These are phyloP conservation scores for Drosophila cognata DNA, from an alignment of 2,888 invertebrate species.

Conservation along the genomic window DNA sequence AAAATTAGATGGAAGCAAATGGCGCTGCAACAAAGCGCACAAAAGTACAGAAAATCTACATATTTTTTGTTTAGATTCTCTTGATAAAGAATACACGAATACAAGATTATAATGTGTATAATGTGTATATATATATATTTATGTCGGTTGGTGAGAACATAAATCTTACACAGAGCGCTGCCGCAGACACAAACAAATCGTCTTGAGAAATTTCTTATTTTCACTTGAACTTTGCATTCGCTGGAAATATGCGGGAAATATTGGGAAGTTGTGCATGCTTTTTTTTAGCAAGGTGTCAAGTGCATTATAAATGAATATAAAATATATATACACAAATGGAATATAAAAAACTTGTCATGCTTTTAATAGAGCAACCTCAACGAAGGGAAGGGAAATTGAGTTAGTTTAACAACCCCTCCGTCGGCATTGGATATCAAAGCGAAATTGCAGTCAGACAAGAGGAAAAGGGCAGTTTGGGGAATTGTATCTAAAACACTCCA, in stretches of 20 bases:
- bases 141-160: conserved; percentile 34
- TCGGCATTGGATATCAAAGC: conserved; percentile 10
- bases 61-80: conserved; percentile 44
- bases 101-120: neutral
- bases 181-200: conserved; percentile 72
- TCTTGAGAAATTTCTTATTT: conserved; percentile 37
- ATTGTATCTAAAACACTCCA: conserved; percentile 11
- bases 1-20: conserved; percentile 65
- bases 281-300: conserved; percentile 25
- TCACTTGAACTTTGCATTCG: conserved; percentile 30
- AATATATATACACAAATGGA: neutral
- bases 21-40: conserved; percentile 28
- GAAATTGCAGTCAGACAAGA: neutral
- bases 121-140: neutral
- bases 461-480: neutral
- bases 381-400: neutral
- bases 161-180: conserved; percentile 59
- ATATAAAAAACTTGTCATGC: neutral
- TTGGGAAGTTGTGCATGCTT: conserved; percentile 27
- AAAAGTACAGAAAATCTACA: conserved; percentile 40
- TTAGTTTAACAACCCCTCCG: neutral
- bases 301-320: neutral
- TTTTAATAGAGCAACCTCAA: neutral
- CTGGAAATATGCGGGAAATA: conserved; percentile 32
- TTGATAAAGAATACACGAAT: conserved; percentile 19